A percentile compares a stretch with the other conserved stretches of the same genome.
These are phyloP conservation scores for Phortica magna DNA, from an alignment of 2,888 invertebrate species.

Conservation along the genomic window DNA sequence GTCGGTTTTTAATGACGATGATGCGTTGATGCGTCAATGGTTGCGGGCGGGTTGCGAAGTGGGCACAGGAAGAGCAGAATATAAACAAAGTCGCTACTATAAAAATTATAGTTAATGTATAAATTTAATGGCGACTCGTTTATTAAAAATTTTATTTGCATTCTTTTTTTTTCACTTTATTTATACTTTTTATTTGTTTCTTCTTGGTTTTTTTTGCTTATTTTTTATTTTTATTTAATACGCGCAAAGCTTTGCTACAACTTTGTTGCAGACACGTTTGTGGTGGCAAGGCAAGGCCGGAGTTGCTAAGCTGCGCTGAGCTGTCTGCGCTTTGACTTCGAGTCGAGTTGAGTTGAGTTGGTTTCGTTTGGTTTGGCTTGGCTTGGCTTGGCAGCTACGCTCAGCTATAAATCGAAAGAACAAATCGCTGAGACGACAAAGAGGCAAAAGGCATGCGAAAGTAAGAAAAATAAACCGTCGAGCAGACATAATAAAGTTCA, in stretches of 20 bases:
- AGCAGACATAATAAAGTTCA: slow-evolving; percentile 72
- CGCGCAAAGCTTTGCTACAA: slow-evolving; percentile 55
- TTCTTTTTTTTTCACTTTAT: slow-evolving; percentile 72
- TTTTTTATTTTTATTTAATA: neutral
- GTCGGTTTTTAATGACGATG: neutral
- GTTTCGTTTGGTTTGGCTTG: slow-evolving; percentile 24
- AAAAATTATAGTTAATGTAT: slow-evolving; percentile 78
- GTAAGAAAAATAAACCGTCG: slow-evolving; percentile 70
- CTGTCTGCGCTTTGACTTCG: no score
- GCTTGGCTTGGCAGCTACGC: slow-evolving; percentile 30
- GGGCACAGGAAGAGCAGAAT: slow-evolving; percentile 46
- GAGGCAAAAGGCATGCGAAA: slow-evolving; percentile 58
- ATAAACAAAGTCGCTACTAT: slow-evolving; percentile 71
- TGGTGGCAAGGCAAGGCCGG: slow-evolving; percentile 38
- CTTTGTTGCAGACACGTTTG: slow-evolving; percentile 48
- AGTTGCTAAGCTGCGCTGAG: neutral
- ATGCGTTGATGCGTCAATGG: neutral
- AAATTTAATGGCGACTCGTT: slow-evolving; percentile 78
- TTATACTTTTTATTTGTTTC: slow-evolving; percentile 55
- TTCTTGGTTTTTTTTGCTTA: neutral
- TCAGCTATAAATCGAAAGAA: slow-evolving; percentile 70
- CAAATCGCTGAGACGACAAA: slow-evolving; percentile 66
- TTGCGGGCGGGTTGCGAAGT: neutral
- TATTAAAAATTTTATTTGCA: slow-evolving; percentile 78
- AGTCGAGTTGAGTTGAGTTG: neutral